Base-by-base conservation (phyloP, 1,140 invertebrate genomes). In the Choristoneura fumiferana region DNA sequence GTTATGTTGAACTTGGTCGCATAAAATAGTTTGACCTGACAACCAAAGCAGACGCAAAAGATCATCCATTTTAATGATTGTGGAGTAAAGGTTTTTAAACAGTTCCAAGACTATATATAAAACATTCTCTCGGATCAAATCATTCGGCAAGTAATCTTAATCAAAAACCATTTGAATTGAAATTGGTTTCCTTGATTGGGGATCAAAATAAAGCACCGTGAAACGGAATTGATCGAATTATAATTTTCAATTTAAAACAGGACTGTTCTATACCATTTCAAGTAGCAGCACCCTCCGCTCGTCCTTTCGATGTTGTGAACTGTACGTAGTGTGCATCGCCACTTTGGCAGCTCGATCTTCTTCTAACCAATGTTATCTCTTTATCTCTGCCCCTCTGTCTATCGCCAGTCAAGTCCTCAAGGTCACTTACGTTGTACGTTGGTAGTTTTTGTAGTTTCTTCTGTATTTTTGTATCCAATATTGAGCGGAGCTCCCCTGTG, bases 361-460 rank as follows among this genome's bases (percentile, higher is more conserved):
- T 84, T 84, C 72, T 76, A 70, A 75, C 58, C 67, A 73, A 75
- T 65, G 73, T 84, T 71, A 72, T 78, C 76, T 80, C 65, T 78
- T 76, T 78, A 74, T 76, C 71, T 78, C 68, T 81, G 69, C 72
- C 68, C 15, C 53, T 69, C 71, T 75, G 68, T 84, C 71, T 83
- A 75, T 83, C 73, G 79, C 81, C 76, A 86, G 77, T 69, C 62
- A 83, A 87, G 81, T 64, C 70, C 71, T 73, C 63, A 71, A 73
- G 67, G 78, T 72, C 79, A 83, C 83, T n/a, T n/a, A n/a, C n/a
- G n/a, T n/a, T 81, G 78, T 71, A 65, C 65, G 67, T 81, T 64
- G 81, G 71, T 88, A 88, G 85, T 79, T 75, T 33, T 81, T 84
- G 81, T 88, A 86, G 83, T 76, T 84, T 86, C 85, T 88, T 86